Conservation (phyloP, 2,113 vertebrate species). For the Reinhardtius hippoglossoides region DNA sequence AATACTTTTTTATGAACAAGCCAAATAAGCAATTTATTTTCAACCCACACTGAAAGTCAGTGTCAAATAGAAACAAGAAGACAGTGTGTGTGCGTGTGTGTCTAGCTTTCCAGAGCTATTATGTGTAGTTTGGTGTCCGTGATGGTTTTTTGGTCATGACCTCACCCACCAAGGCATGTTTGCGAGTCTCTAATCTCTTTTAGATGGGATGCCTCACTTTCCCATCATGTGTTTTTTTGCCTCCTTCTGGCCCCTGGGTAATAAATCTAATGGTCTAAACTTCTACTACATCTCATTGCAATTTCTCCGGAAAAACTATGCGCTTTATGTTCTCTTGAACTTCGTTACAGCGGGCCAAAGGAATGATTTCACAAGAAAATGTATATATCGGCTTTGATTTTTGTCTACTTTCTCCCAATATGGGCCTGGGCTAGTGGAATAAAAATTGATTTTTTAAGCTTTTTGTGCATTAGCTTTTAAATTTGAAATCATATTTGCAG, state of each 20-base stretch:
- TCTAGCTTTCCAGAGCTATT: constrained; percentile 34
- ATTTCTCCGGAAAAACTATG: constrained; percentile 69
- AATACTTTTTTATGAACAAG: no score
- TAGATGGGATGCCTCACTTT: constrained; percentile 78
- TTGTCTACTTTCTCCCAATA: constrained; percentile 84
- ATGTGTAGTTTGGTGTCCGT: constrained; percentile 53
- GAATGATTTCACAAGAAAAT: constrained; percentile 84
- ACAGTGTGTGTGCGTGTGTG: neutral
- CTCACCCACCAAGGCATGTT: constrained; percentile 78
- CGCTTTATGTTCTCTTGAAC: constrained; percentile 83
- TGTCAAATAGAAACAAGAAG: neutral
- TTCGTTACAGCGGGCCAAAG: constrained; percentile 79
- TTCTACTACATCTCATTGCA: constrained; percentile 78
- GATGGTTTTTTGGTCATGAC: constrained; percentile 73
- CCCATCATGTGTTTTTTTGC: constrained; percentile 67
- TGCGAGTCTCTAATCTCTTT: constrained; percentile 83
- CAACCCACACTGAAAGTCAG: no score
- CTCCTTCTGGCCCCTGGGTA: constrained; percentile 78
- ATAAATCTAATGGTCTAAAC: constrained; percentile 85
- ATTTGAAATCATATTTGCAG: constrained; percentile 86
- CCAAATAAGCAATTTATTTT: neutral
- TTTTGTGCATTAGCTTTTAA: constrained; percentile 88
- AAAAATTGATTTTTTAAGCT: constrained; percentile 87
- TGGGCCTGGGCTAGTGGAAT: constrained; percentile 83
- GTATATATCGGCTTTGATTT: constrained; percentile 87